Base-by-base conservation (phyloP, 2,888 invertebrate species). In the Corbicula japonica region DNA sequence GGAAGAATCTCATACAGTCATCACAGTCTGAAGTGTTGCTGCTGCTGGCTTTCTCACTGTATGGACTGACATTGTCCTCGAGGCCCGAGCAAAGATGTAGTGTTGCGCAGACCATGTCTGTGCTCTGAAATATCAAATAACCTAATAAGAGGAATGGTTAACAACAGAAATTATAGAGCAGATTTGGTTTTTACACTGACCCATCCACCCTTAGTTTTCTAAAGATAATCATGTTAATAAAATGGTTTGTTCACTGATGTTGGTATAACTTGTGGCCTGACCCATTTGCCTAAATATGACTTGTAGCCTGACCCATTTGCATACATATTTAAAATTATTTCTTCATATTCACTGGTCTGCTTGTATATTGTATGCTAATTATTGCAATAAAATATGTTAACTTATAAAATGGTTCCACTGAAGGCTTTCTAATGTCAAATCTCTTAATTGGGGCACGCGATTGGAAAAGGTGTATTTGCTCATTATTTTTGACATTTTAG, bases 1-100 rank as follows among this genome's bases (percentile, higher is more conserved):
- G 56, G 18, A 90, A 74, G 66, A 91, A 87, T 38, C 87, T 90
- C 62, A 68, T 81, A 82, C 91, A 91, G 76, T 91, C 91, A 2
- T 58, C 68, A 70, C 91, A 91, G 23, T 58, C 58, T 30, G 18
- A 15, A 34, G 23, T 23, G n/a, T 21, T 46, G 58, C 10, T 34
- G 28, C 30, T 46, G 26, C 15, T 38, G 23, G 61, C 50, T 21
- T 46, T 50, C 35, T 41, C 50, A 28, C 58, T 65, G 60, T 61
- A 61, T 35, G 77, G 77, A 21, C 61, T 71, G 26, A 18, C 48
- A 12, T 54, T 69, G 50, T 80, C 69, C 46, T 73, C 82, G 38
- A 76, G 50, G 23, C 76, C 83, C 6, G 76, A 52, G 38, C 83
- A 83, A 5, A 83, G 48, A 18, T 68, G 74, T 0, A 79, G 6